These are phyloP conservation scores for Caenorhabditis drosophilae DNA, from an alignment of 2,888 invertebrate genomes.

Conservation along the genomic window DNA sequence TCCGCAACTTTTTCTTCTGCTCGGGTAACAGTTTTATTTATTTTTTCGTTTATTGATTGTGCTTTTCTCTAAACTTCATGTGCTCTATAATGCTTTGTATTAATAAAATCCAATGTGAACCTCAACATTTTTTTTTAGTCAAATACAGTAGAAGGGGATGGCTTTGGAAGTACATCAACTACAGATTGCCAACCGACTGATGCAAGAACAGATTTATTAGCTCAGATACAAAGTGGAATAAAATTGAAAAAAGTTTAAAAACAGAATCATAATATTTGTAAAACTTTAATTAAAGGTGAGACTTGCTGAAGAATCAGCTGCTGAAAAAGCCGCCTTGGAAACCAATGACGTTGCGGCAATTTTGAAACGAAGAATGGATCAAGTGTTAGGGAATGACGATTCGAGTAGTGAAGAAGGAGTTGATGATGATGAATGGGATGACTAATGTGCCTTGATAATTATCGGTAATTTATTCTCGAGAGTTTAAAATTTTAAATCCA, in stretches of 20 bases:
- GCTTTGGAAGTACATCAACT: slow-evolving; percentile 1
- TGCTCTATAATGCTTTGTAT: too few relatives aligned
- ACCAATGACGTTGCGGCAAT: slow-evolving; percentile 67
- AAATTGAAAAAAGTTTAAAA: slow-evolving; percentile 56
- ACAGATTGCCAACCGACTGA: slow-evolving; percentile 7
- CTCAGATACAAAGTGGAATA: slow-evolving; percentile 63
- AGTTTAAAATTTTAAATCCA: too few relatives aligned
- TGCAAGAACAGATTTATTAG: slow-evolving; percentile 51
- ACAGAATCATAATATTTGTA: not conserved
- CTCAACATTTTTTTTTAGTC: too few relatives aligned
- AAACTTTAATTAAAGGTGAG: slow-evolving; percentile 1
- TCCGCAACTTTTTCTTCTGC: slow-evolving; percentile 26
- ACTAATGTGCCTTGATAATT: too few relatives aligned
- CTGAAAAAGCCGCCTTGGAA: slow-evolving; percentile 47
- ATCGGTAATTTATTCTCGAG: too few relatives aligned
- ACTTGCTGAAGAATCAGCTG: slow-evolving; percentile 55
- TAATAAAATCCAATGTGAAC: not conserved
- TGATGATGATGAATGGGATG: slow-evolving; percentile 62
- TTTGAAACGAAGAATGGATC: slow-evolving; percentile 65
- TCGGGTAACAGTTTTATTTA: slow-evolving; percentile 15
- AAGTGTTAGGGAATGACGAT: slow-evolving; percentile 54
- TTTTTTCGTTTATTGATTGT: not conserved
- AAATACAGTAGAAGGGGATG: not conserved
- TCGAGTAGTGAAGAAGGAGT: slow-evolving; percentile 44
- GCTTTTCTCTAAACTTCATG: too few relatives aligned